Conservation (phyloP, 92 coral and sea anemone genomes). For the Zoanthus sociatus region DNA sequence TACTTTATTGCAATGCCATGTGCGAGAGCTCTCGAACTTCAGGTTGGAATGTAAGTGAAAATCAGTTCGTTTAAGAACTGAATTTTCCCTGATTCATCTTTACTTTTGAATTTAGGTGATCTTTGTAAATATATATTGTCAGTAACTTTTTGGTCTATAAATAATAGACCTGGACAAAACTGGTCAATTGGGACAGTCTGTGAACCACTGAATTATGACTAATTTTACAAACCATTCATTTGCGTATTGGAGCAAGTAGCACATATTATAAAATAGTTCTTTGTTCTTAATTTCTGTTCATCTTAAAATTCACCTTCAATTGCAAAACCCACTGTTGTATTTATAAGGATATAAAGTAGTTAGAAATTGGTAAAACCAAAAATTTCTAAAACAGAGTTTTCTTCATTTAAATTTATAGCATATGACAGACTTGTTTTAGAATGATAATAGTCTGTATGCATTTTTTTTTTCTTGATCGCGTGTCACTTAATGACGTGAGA, state of each 20-base stretch:
- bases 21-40: background rate
- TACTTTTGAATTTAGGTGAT: background rate
- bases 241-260: background rate
- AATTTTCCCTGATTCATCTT: background rate
- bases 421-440: background rate
- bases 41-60: background rate
- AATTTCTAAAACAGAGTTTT: background rate
- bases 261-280: background rate
- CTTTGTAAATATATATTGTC: background rate
- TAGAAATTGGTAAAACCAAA: background rate
- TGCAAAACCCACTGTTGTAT: background rate
- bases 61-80: background rate
- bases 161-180: background rate
- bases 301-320: background rate
- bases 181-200: background rate
- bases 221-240: background rate
- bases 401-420: background rate
- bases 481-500: constrained; percentile 9
- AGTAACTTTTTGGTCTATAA: background rate
- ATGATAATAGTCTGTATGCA: background rate
- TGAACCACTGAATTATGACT: background rate
- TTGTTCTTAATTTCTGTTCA: background rate
- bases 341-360: background rate
- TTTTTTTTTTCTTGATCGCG: constrained; percentile 1
- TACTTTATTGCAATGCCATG: constrained; percentile 1